Percentiles rank a stretch among this genome's conserved stretches.
These are phyloP conservation scores for Conus betulinus DNA, from an alignment of 1,140 invertebrate genomes.

Conservation along the genomic window DNA sequence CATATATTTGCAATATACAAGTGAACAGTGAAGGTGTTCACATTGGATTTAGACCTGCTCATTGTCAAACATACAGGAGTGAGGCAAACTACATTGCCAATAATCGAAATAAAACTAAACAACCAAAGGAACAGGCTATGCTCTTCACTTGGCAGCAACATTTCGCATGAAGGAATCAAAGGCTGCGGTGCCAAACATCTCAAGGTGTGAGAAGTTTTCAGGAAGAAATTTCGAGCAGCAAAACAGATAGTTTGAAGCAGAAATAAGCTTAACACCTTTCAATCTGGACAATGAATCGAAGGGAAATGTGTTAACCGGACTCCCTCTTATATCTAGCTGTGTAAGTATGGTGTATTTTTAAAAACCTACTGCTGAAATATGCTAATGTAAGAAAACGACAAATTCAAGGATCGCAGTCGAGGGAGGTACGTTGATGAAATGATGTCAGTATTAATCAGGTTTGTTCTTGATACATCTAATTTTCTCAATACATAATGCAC, in stretches of 20 bases:
- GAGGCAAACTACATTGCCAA: conserved; percentile 49
- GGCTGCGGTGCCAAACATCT: conserved; percentile 43
- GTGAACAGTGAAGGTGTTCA: conserved; percentile 56
- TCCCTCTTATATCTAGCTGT: background rate
- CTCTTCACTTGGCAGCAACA: conserved; percentile 38
- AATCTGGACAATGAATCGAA: conserved; percentile 39
- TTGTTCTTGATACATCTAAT: background rate
- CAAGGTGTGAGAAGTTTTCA: background rate
- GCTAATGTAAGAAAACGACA: background rate
- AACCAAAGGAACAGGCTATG: conserved; percentile 44
- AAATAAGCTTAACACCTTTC: conserved; percentile 33
- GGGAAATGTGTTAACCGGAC: background rate
- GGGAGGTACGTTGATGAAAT: conserved; percentile 15
- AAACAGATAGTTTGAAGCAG: conserved; percentile 38
- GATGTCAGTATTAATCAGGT: background rate
- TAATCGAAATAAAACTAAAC: conserved; percentile 36
- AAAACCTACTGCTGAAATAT: background rate
- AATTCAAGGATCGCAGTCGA: background rate
- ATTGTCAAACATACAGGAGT: conserved; percentile 1
- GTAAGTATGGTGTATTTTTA: background rate
- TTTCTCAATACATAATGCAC: background rate
- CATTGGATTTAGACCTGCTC: background rate
- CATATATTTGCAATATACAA: conserved; percentile 62
- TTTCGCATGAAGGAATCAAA: too few species aligned
- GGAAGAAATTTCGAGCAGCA: background rate